Evolutionary conservation across 2,113 vertebrate genomes (phyloP).

Genomic region (Entomyzon cyanotis): DNA sequence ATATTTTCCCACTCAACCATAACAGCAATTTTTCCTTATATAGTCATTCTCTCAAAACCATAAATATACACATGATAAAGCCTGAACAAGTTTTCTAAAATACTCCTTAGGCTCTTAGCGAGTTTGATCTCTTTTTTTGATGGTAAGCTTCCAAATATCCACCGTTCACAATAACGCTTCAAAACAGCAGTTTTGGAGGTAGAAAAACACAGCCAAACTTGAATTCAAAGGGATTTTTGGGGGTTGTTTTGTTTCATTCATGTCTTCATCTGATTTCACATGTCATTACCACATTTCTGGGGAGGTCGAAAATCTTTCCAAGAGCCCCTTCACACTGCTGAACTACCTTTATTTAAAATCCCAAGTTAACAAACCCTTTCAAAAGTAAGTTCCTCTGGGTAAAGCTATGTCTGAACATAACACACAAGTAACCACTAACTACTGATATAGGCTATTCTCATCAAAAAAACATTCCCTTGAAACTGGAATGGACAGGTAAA

Average conservation of each 20-base stretch:
- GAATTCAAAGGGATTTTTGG: neutral
- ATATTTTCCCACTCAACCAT: neutral
- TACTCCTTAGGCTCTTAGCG: neutral
- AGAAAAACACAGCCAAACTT: neutral
- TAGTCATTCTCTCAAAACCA: neutral
- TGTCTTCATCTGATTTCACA: neutral
- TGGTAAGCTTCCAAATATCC: neutral
- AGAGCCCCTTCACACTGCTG: neutral
- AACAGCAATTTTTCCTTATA: neutral
- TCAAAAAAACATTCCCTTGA: neutral
- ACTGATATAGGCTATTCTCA: rapidly evolving
- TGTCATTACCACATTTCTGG: neutral
- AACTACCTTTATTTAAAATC: neutral
- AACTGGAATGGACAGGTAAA: neutral
- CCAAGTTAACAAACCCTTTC: neutral
- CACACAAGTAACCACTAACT: neutral
- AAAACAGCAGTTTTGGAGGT: neutral
- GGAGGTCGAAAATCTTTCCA: neutral
- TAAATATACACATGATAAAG: neutral
- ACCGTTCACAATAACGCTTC: neutral
- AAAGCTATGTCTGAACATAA: neutral
- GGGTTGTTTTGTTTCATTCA: neutral
- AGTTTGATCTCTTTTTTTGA: neutral
- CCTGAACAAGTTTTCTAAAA: neutral
- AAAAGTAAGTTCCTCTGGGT: neutral